Conservation (phyloP, 2,113 vertebrate species). For the Mesitornis unicolor region DNA sequence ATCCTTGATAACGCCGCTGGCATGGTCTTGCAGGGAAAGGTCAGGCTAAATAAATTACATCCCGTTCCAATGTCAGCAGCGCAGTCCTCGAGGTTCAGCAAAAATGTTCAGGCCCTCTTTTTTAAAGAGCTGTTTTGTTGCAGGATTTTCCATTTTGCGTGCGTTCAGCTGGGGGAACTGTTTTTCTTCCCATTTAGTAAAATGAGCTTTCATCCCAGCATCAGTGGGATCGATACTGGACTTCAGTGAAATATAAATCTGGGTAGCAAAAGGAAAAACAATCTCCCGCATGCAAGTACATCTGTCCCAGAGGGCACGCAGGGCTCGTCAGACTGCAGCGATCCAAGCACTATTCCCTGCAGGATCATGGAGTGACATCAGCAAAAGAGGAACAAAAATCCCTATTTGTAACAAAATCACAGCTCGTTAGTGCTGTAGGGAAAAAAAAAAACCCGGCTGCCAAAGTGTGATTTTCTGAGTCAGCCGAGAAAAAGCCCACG, state of each 20-base stretch:
- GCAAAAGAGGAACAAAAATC: slow-evolving; percentile 43
- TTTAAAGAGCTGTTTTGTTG: background rate
- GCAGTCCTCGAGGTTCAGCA: background rate
- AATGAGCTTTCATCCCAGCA: slow-evolving; percentile 27
- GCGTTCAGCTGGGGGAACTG: slow-evolving; percentile 10
- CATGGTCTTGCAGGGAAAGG: slow-evolving; percentile 8
- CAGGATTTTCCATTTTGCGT: slow-evolving; percentile 20
- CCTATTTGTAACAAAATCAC: slow-evolving; percentile 38
- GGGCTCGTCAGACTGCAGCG: slow-evolving; percentile 23
- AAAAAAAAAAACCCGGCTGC: slow-evolving; percentile 50
- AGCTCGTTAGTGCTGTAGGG: background rate
- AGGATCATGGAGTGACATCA: slow-evolving; percentile 36
- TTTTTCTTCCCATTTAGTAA: slow-evolving; percentile 52
- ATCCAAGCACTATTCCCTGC: background rate
- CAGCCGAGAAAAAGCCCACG: background rate
- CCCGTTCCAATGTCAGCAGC: background rate
- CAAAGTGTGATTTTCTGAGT: slow-evolving; percentile 1
- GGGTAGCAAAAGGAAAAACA: slow-evolving; percentile 53
- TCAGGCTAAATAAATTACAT: slow-evolving; percentile 40
- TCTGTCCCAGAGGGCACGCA: slow-evolving; percentile 29
- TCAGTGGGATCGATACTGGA: slow-evolving; percentile 30
- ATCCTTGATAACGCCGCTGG: background rate
- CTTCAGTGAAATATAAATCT: slow-evolving; percentile 47
- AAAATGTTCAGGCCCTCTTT: background rate
- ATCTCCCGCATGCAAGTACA: slow-evolving; percentile 12